A percentile compares a stretch with the other conserved stretches of the same genome.
Evolutionary conservation across 2,113 vertebrate genomes (phyloP).

Genomic region (Pteruthius melanotis): DNA sequence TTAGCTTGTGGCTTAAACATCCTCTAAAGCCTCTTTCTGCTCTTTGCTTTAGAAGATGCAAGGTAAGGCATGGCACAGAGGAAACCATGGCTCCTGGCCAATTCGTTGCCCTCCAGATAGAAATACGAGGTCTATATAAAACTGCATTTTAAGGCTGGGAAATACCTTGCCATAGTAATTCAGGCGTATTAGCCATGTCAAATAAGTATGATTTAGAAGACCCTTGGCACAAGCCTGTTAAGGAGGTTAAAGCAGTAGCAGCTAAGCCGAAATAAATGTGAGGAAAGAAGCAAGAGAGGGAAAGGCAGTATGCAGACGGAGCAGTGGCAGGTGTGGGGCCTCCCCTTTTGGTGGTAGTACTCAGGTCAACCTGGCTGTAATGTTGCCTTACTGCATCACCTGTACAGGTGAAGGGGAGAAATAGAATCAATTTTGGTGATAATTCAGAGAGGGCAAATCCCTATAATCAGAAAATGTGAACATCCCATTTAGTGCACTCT

Average conservation of each 20-base stretch:
- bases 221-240: not conserved
- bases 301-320: not conserved
- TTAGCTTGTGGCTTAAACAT: not conserved
- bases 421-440: not conserved
- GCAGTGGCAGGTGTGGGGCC: not conserved
- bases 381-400: not conserved
- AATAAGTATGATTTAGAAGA: not conserved
- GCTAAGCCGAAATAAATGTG: not conserved
- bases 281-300: not conserved
- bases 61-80: not conserved
- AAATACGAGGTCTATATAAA: not conserved
- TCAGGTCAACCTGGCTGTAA: not conserved
- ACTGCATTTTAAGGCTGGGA: not conserved
- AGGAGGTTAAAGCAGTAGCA: not conserved
- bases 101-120: not conserved
- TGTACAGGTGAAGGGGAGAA: not conserved
- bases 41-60: not conserved
- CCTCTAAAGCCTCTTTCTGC: not conserved
- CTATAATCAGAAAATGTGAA: not conserved
- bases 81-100: not conserved
- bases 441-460: not conserved
- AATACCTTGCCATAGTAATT: not conserved
- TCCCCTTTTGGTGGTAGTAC: not conserved
- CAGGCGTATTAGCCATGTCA: not conserved
- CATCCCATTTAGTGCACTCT: not conserved